Percentiles rank a stretch among this genome's conserved stretches.
Evolutionary conservation across 2,113 vertebrate species (phyloP).

Genomic region (Gobio gobio): DNA sequence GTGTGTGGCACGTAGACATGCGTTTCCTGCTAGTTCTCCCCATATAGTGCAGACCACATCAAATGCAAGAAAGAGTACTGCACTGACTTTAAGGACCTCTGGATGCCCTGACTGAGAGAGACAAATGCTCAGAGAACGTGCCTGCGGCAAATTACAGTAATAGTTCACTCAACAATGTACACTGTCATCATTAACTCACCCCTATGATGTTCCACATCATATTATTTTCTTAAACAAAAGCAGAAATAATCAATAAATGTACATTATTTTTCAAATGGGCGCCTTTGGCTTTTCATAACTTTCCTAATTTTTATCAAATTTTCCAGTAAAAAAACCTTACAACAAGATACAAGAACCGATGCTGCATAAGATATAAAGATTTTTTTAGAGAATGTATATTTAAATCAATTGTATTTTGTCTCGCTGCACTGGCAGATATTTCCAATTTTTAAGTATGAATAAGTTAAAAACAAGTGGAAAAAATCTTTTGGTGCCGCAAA

Average conservation of each 20-base stretch:
- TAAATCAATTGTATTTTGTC: too few species aligned
- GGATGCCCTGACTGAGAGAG: background rate
- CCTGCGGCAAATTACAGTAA: background rate
- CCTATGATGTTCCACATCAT: background rate
- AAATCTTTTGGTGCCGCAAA: too few species aligned
- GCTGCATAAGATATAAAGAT: too few species aligned
- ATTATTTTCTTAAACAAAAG: background rate
- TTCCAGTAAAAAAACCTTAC: background rate
- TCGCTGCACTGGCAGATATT: too few species aligned
- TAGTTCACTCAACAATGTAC: background rate
- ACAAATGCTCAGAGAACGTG: constrained; percentile 17
- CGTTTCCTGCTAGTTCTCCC: constrained; percentile 25
- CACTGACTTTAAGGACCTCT: background rate
- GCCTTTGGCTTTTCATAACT: background rate
- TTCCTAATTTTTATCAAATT: background rate
- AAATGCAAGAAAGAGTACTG: background rate
- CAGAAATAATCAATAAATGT: too few species aligned
- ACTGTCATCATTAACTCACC: background rate
- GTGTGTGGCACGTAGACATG: constrained; percentile 27
- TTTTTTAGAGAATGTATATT: too few species aligned
- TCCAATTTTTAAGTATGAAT: too few species aligned
- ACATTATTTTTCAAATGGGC: background rate
- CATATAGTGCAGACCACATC: constrained; percentile 40
- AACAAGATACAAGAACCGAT: background rate
- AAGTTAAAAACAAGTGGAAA: too few species aligned